Evolutionary conservation across 2,797 vertebrate species (phyloP), one percentile per base, ranked within the genome.

Genomic region (Crax fasciolata): DNA sequence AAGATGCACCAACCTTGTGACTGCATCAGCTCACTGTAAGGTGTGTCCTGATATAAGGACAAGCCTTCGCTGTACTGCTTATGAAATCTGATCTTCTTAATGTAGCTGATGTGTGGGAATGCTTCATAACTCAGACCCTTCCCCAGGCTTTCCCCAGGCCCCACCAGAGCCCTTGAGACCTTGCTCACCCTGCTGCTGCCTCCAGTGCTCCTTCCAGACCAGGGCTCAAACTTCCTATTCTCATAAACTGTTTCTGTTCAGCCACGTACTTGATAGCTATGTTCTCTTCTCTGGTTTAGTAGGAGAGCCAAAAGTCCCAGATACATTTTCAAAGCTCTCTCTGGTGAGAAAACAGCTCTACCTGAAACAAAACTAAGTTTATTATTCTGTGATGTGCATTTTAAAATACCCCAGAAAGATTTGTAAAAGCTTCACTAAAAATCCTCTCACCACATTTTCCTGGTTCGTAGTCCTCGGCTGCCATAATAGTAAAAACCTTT

Each of bases 31-130:
- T 52, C 14, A 3, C 41, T 25, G 13, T 9, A 38, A 78, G 48
- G 0, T 4, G 11, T 0, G 6, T 16, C 30, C 49, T n/a, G 48
- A 66, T 70, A 49, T 2, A 49, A 73, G 25, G 75, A 11, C 71
- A 65, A 38, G 46, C 7, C 17, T 68, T 19, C 13, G 2, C 4
- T 14, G 32, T 39, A 43, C 67, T 65, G 19, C 23, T n/a, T 39
- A 32, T 65, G 7, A 28, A 59, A 87, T 73, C 83, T 3, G 6
- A 62, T 8, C 4, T 32, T 24, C 52, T 52, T 27, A 17, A 27
- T n/a, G 10, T 24, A 79, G 28, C 55, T 66, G 35, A 51, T 49
- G 51, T 14, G 18, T 14, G 46, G 85, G 68, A 73, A 70, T 55
- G 32, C 2, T 52, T 55, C 76, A 8, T 19, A 52, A 80, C 21